These are phyloP conservation scores for Anthrax anthrax DNA, from an alignment of 2,888 invertebrate species.

Conservation along the genomic window DNA sequence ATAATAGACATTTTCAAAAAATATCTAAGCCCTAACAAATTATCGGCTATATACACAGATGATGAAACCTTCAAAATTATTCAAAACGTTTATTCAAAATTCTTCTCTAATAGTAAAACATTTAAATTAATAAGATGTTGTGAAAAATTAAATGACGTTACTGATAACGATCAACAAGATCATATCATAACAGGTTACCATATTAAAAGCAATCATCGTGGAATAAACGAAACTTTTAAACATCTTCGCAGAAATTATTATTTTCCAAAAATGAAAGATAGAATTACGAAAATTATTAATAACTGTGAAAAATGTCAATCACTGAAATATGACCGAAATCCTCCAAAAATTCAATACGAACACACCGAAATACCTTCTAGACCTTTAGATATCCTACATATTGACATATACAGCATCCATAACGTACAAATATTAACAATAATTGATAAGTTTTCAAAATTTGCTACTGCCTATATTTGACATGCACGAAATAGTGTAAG, in stretches of 20 bases:
- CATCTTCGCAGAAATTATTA: constrained; percentile 6
- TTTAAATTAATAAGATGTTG: constrained; percentile 6
- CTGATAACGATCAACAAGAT: constrained; percentile 3
- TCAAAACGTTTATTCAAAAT: constrained; percentile 9
- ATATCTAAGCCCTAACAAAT: background rate
- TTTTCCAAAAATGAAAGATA: constrained; percentile 9
- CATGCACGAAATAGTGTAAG: constrained; percentile 5
- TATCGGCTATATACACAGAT: background rate
- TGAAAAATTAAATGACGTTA: constrained; percentile 1
- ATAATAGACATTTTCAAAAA: background rate
- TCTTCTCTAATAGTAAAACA: constrained; percentile 7
- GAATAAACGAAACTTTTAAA: constrained; percentile 5
- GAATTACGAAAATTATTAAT: constrained; percentile 8
- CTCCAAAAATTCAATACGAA: constrained; percentile 10
- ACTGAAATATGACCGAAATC: constrained; percentile 12
- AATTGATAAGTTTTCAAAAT: constrained; percentile 8
- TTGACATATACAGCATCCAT: constrained; percentile 12
- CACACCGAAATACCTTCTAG: constrained; percentile 10
- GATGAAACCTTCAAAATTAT: constrained; percentile 6
- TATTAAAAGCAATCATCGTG: constrained; percentile 4
- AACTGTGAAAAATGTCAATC: constrained; percentile 6
- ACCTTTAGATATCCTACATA: constrained; percentile 11
- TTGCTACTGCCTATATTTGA: constrained; percentile 6
- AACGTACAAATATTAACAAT: constrained; percentile 6
- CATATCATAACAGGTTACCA: constrained; percentile 4